A percentile compares a stretch with the other conserved stretches of the same genome.
Evolutionary conservation across 2,888 invertebrate genomes (phyloP).

Genomic region (Cosmorhoe ocellata): DNA sequence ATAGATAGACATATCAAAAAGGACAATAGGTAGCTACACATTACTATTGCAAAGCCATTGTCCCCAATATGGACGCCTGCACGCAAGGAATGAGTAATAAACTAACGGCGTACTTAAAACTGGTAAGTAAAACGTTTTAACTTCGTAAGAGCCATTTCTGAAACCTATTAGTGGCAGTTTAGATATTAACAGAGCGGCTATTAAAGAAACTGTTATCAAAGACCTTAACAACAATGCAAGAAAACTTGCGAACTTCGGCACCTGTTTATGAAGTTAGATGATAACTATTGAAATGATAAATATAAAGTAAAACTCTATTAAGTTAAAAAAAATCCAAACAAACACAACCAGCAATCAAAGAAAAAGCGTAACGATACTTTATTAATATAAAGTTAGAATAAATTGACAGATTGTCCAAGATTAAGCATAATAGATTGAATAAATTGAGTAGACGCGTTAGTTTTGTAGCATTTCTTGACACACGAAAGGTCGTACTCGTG

Average conservation of each 20-base stretch:
- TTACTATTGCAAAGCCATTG: slow-evolving; percentile 14
- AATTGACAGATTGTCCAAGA: neutral
- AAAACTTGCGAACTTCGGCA: slow-evolving; percentile 32
- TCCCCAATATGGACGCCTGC: slow-evolving; percentile 14
- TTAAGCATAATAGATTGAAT: slow-evolving; percentile 7
- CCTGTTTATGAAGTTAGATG: slow-evolving; percentile 38
- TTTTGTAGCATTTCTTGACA: slow-evolving; percentile 41
- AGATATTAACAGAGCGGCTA: slow-evolving; percentile 43
- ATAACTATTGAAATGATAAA: slow-evolving; percentile 4
- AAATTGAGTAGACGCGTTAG: slow-evolving; percentile 29
- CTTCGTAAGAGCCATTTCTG: slow-evolving; percentile 37
- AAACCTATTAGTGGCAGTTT: slow-evolving; percentile 41
- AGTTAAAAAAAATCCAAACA: slow-evolving; percentile 6
- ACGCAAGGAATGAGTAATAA: slow-evolving; percentile 25
- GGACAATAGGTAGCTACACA: slow-evolving; percentile 6
- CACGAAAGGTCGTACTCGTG: slow-evolving; percentile 35
- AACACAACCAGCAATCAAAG: too few relatives aligned
- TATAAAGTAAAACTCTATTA: slow-evolving; percentile 1
- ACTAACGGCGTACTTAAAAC: slow-evolving; percentile 20
- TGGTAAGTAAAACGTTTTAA: slow-evolving; percentile 35
- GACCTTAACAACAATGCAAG: slow-evolving; percentile 40
- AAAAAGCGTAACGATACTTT: too few relatives aligned
- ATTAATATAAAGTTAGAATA: too few relatives aligned
- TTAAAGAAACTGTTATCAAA: slow-evolving; percentile 48
- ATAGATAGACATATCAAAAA: slow-evolving; percentile 6